Evolutionary conservation across 2,888 invertebrate genomes (phyloP), one percentile per base, ranked within the genome.

Genomic region (Philereme vetulata): DNA sequence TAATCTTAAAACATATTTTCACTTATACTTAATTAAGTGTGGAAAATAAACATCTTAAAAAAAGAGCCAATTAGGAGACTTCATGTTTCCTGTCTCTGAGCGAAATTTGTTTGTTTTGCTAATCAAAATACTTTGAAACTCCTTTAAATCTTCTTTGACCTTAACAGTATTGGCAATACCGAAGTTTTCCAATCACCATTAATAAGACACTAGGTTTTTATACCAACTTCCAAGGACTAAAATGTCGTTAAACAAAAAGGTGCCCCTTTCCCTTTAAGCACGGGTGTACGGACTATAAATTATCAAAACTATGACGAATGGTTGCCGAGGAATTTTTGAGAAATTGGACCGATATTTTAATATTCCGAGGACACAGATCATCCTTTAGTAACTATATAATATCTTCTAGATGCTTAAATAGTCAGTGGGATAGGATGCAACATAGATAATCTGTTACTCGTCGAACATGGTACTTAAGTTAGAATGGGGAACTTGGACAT

Each of bases 281-380:
- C 59, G 8, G 64, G 62, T 66, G 63, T 66, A 66, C 54, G 56
- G 68, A 70, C 68, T 70, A 82, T 80, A 80, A 82, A 82, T 80
- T 76, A 74, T 11, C 56, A 62, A 73, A 76, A 71, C 74, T 80
- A 82, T 81, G 78, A 79, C 74, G 77, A 79, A 82, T 79, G 66
- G 75, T 68, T 63, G 68, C 67, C 63, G 58, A 71, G 69, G 76
- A 78, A 77, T 80, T 74, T 78, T 67, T 72, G 35, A 45, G 57
- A 64, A 58, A 51, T 51, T 38, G 54, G 36, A 7, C 38, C 43
- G 46, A 54, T 56, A 64, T 60, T 64, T 38, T 47, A 49, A 55
- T 60, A 55, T 49, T 35, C 8, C 51, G 38, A 34, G 54, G 62
- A 52, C 33, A 21, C 47, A 52, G 51, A 51, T 55, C 36, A 10